Evolutionary conservation across 2,888 invertebrate genomes (phyloP).

Genomic region (Chironomus tentans): DNA sequence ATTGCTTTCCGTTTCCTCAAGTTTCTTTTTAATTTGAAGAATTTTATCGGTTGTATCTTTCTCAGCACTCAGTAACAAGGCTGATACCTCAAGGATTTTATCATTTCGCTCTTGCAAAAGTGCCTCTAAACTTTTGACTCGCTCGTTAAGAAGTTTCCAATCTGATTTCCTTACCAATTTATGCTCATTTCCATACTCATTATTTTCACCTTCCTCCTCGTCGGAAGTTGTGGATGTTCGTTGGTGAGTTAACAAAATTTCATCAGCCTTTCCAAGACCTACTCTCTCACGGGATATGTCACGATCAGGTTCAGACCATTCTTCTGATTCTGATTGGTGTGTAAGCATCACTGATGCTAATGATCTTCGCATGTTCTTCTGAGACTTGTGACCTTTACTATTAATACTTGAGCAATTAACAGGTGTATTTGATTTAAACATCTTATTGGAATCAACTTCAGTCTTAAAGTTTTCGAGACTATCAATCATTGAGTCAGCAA

Average conservation of each 20-base stretch:
- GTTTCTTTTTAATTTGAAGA: slow-evolving; percentile 28
- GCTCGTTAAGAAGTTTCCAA: slow-evolving; percentile 37
- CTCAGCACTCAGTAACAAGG: slow-evolving; percentile 38
- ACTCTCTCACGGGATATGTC: slow-evolving; percentile 72
- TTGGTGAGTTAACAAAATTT: not conserved
- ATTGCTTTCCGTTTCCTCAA: slow-evolving; percentile 29
- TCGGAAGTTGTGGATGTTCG: slow-evolving; percentile 34
- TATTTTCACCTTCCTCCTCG: slow-evolving; percentile 30
- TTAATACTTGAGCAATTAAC: not conserved
- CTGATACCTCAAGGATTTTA: slow-evolving; percentile 39
- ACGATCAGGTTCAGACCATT: slow-evolving; percentile 80
- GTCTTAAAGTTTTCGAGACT: slow-evolving; percentile 1
- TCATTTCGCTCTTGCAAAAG: slow-evolving; percentile 42
- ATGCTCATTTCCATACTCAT: slow-evolving; percentile 18
- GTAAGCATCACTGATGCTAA: slow-evolving; percentile 3
- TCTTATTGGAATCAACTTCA: slow-evolving; percentile 3
- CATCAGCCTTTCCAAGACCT: slow-evolving; percentile 50
- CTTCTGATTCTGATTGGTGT: slow-evolving; percentile 61
- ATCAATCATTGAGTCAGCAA: slow-evolving; percentile 13
- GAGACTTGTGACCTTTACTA: not conserved
- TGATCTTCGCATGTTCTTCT: slow-evolving; percentile 9
- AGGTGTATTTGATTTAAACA: not conserved
- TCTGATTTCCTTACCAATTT: slow-evolving; percentile 21
- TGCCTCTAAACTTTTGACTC: slow-evolving; percentile 42
- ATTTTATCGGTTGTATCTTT: slow-evolving; percentile 38